Percentiles rank a stretch among this genome's conserved stretches.
Conservation (phyloP, 2,888 invertebrate genomes). For the Melipona bicolor region DNA sequence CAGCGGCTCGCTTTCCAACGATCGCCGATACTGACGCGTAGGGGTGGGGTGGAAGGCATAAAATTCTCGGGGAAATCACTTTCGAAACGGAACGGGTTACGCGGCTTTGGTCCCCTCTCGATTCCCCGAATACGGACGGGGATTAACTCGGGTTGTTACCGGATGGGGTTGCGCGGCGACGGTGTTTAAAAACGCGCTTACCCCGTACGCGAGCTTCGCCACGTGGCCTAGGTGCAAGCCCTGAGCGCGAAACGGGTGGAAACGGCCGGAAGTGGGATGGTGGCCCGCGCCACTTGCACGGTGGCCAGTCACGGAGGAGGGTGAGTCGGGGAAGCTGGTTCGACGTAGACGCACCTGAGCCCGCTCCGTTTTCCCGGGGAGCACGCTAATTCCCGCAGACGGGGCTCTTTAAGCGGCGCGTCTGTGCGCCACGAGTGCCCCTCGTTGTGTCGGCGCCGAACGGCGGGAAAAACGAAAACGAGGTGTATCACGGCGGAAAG, state of each 20-base stretch:
- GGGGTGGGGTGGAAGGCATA: background rate
- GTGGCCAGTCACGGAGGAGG: conserved; percentile 30
- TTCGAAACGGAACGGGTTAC: conserved; percentile 9
- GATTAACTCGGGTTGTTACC: conserved; percentile 53
- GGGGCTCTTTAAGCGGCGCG: conserved; percentile 73
- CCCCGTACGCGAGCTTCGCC: conserved; percentile 42
- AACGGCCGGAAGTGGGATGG: background rate
- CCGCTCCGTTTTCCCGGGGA: conserved; percentile 64
- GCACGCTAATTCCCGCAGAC: conserved; percentile 78
- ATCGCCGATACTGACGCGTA: background rate
- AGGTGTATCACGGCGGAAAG: background rate
- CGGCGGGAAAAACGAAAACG: conserved; percentile 20
- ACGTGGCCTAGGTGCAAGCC: conserved; percentile 35
- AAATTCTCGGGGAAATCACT: conserved; percentile 52
- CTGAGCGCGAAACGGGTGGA: conserved; percentile 8
- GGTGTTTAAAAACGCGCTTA: conserved; percentile 64
- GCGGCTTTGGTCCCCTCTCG: conserved; percentile 28
- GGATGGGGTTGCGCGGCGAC: conserved; percentile 36
- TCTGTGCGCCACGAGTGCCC: conserved; percentile 53
- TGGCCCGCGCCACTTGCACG: conserved; percentile 17
- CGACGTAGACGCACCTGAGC: conserved; percentile 77
- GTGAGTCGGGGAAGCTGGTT: conserved; percentile 46
- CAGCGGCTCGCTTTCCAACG: background rate
- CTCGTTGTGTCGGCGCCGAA: conserved; percentile 51
- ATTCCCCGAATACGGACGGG: conserved; percentile 40